Conservation (phyloP, 2,113 vertebrate species). For the Okapia johnstoni region DNA sequence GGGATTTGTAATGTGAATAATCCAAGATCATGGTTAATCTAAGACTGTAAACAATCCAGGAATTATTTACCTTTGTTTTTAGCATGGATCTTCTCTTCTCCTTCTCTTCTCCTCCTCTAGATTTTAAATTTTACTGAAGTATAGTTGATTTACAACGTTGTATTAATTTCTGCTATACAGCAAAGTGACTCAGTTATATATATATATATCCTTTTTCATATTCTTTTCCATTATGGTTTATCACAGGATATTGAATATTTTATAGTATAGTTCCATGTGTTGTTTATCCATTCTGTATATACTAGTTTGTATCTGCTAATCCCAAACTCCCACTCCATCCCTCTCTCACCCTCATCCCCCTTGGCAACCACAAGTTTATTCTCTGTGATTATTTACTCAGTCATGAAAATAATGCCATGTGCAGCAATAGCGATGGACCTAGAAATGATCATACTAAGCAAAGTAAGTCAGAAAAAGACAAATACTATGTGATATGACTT, state of each 20-base stretch:
- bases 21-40: not conserved
- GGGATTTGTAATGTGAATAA: not conserved
- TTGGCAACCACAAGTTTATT: not conserved
- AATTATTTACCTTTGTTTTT: not conserved
- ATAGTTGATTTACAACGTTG: not conserved
- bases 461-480: not conserved
- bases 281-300: not conserved
- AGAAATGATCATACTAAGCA: not conserved
- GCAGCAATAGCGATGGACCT: not conserved
- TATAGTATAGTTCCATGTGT: not conserved
- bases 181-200: not conserved
- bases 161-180: not conserved
- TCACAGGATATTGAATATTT: not conserved
- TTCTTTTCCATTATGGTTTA: not conserved
- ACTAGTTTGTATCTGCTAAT: not conserved
- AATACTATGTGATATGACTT: not conserved
- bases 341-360: not conserved
- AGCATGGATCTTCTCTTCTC: not conserved
- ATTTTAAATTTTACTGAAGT: not conserved
- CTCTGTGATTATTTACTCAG: not conserved
- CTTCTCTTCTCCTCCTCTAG: not conserved
- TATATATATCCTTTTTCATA: not conserved
- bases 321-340: not conserved
- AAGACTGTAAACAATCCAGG: not conserved
- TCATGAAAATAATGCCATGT: not conserved